Base-by-base conservation (phyloP, 2,888 invertebrate genomes). In the Tetranychus truncatus region DNA sequence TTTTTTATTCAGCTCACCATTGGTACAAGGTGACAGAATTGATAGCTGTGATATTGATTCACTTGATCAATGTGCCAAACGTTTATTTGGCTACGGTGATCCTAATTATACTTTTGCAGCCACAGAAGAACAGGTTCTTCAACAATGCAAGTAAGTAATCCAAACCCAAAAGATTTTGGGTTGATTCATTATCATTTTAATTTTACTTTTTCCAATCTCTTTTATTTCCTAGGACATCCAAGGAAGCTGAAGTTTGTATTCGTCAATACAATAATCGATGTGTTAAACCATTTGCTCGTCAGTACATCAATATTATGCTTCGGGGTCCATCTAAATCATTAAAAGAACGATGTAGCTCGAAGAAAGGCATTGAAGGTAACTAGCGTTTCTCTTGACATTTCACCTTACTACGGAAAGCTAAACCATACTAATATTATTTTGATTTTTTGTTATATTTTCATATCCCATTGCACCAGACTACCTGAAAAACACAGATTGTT, bases 211-310 rank as follows among this genome's bases (percentile, higher is more conserved):
- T 55, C 2, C 55, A 55, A 55, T 55, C 55, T 15, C 3, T 55
- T 15, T 15, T 15, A 55, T 34, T 34, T 34, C 34, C 34, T 45
- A 76, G 76, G 34, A 65, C 72, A 24, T 69, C 73, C 34, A 75
- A 75, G 71, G 75, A 75, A 46, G 76, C 76, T 6, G 76, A 76
- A 65, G 21, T 18, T 18, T 76, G 76, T 20, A 69, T 76, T 11
- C 73, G 76, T 44, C 8, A 46, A 5, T 76, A 75, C 72, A 73
- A 66, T 34, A 76, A n/a, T 73, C 18, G 71, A 15, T 76, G 76
- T 75, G 75, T 76, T 21, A 76, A 76, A 72, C 75, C 76, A 9
- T 76, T 76, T 71, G 75, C 75, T 18, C 73, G 75, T 71, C 76
- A 76, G 44, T 76, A 76, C 66, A 71, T 76, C 18, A 76, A 76